Base-by-base conservation (phyloP, 2,797 vertebrate genomes). In the Garrulus glandarius region DNA sequence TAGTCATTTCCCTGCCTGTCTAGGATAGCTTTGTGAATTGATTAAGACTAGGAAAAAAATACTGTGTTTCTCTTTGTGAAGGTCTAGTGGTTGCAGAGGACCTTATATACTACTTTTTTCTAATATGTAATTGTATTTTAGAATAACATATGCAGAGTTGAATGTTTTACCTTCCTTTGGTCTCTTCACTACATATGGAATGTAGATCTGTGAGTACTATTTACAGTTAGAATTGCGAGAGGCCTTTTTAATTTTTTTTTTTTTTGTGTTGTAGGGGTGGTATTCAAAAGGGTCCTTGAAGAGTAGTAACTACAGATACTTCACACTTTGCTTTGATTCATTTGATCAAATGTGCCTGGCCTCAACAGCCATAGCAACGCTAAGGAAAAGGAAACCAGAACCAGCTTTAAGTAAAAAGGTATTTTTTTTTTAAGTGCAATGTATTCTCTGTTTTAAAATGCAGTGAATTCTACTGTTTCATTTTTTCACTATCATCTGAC, bases 171-270 rank as follows among this genome's bases (percentile, higher is more conserved):
- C 3, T 47, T 80, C 23, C 17, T 77, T 84, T 68, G 9, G 3
- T 81, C 7, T 75, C 19, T 50, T 68, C 2, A 1, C 4, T 84
- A 24, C 10, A 26, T n/a, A 32, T 69, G 16, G 10, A 81, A 81
- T 15, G 10, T 47, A 43, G 17, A 49, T 41, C 17, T 76, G 14
- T 36, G 17, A 56, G 6, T 13, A 26, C 27, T 60, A 20, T 76
- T 49, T 68, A 22, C 46, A 39, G 29, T 9, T 1, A 2, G 18
- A 82, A 53, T 52, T 71, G 13, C 12, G 86, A 80, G 20, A 16
- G 56, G 2, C 5, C 0, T 49, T 17, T 52, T 34, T 22, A 3
- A 6, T 2, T 2, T 1, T 2, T 4, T 10, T 13, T 0, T 3
- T 6, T 5, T 74, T 14, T 21, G 5, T 50, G 9, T 37, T 68